Evolutionary conservation across 1,140 invertebrate species (phyloP).

Genomic region (Pogonus chalceus): DNA sequence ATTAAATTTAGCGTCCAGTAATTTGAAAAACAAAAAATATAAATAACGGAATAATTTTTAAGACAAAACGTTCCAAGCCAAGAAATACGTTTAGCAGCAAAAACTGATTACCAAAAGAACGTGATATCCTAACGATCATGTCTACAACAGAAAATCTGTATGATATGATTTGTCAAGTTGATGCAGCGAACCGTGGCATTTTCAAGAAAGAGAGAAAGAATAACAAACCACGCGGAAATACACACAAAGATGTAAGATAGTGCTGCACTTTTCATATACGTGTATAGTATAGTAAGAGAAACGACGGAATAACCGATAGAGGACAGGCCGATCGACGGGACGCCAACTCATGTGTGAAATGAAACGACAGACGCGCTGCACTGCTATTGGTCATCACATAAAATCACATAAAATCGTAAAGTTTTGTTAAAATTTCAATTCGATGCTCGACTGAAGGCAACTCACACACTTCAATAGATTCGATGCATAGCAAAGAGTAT

Average conservation of each 20-base stretch:
- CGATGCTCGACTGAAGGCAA: neutral
- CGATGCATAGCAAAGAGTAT: too few relatives aligned
- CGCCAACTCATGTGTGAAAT: conserved; percentile 1
- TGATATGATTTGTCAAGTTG: conserved; percentile 5
- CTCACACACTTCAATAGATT: too few relatives aligned
- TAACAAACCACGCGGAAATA: neutral
- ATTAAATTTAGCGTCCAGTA: too few relatives aligned
- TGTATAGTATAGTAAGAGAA: neutral
- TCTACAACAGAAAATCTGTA: conserved; percentile 4
- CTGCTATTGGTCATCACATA: neutral
- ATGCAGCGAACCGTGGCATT: neutral
- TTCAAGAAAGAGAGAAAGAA: neutral
- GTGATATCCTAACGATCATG: conserved; percentile 1
- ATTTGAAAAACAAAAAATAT: too few relatives aligned
- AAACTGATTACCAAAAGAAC: too few relatives aligned
- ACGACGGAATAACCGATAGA: too few relatives aligned
- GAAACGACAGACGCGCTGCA: neutral
- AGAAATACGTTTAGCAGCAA: too few relatives aligned
- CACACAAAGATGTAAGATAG: neutral
- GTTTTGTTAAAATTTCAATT: conserved; percentile 4
- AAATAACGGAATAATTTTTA: too few relatives aligned
- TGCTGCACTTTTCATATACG: neutral
- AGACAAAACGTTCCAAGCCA: too few relatives aligned
- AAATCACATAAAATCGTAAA: conserved; percentile 1
- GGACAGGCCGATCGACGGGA: too few relatives aligned